Percentiles rank a stretch among this genome's conserved stretches.
Conservation (phyloP, 2,888 invertebrate genomes). For the Diplolepis rosae region DNA sequence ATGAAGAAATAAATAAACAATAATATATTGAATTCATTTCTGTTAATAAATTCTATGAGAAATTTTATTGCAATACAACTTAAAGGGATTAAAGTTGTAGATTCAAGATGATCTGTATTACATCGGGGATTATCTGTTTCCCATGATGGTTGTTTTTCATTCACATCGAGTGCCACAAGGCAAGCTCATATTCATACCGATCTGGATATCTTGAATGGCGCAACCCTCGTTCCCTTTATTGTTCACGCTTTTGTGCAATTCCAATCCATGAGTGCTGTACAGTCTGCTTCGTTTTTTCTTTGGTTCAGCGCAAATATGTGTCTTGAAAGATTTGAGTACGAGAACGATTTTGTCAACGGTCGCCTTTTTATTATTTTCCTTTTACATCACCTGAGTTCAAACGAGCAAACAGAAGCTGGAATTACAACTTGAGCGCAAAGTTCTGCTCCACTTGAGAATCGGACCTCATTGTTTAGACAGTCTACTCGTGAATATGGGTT, state of each 20-base stretch:
- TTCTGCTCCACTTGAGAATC: conserved; percentile 34
- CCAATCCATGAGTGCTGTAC: conserved; percentile 55
- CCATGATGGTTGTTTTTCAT: conserved; percentile 58
- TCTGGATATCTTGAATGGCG: conserved; percentile 43
- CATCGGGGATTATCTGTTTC: conserved; percentile 64
- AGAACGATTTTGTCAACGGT: conserved; percentile 57
- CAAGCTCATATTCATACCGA: conserved; percentile 57
- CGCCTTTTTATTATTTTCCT: conserved; percentile 45
- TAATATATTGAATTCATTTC: too few species aligned
- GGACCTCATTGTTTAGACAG: conserved; percentile 16
- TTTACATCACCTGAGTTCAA: conserved; percentile 41
- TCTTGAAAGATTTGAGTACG: conserved; percentile 50
- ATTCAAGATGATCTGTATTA: conserved; percentile 52
- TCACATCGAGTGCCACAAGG: conserved; percentile 51
- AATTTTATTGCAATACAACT: too few species aligned
- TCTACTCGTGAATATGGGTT: conserved; percentile 14
- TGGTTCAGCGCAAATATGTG: conserved; percentile 36
- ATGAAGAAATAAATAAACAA: too few species aligned
- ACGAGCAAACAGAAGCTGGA: conserved; percentile 39
- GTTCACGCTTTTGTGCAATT: conserved; percentile 64
- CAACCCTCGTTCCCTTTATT: conserved; percentile 55
- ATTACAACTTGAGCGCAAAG: conserved; percentile 44
- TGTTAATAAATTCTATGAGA: too few species aligned
- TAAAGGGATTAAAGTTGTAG: neutral
- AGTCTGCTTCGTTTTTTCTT: conserved; percentile 31